Evolutionary conservation across 2,113 vertebrate species (phyloP).

Genomic region (Paedocypris sp.): DNA sequence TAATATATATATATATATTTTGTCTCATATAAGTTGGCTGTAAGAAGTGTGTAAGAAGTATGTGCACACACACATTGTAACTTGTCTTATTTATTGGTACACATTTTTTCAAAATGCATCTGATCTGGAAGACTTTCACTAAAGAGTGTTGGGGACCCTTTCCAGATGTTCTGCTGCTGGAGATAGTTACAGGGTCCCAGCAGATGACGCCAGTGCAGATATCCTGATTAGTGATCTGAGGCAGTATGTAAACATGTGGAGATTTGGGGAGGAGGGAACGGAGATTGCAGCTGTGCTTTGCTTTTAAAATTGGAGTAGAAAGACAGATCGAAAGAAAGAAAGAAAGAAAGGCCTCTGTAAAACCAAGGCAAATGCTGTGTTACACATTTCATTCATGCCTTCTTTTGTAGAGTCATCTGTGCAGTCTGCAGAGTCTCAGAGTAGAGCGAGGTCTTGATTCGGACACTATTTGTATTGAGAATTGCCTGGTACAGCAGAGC

Average conservation of each 20-base stretch:
- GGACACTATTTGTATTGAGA: background rate
- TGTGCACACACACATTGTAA: too few species aligned
- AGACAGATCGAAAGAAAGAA: too few species aligned
- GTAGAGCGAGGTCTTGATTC: background rate
- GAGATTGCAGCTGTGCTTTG: background rate
- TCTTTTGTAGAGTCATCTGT: background rate
- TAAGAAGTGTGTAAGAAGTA: too few species aligned
- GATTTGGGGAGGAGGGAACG: background rate
- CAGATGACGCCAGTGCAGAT: background rate
- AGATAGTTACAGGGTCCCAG: background rate
- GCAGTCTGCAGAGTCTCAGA: background rate
- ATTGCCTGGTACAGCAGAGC: background rate
- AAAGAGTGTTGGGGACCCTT: background rate
- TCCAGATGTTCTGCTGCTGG: background rate
- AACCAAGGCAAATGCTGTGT: too few species aligned
- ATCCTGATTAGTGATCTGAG: background rate
- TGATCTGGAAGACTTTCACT: background rate
- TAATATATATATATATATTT: too few species aligned
- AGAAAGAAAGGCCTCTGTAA: too few species aligned
- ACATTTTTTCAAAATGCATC: too few species aligned
- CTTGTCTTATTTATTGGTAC: too few species aligned
- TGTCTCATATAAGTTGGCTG: too few species aligned
- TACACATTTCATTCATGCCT: too few species aligned
- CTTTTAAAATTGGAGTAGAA: background rate
- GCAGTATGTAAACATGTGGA: conserved; percentile 11